Percentiles rank a stretch among this genome's conserved stretches.
phyloP scores from a whole-genome alignment of 2,113 vertebrate genomes.

The Sula dactylatra region DNA sequence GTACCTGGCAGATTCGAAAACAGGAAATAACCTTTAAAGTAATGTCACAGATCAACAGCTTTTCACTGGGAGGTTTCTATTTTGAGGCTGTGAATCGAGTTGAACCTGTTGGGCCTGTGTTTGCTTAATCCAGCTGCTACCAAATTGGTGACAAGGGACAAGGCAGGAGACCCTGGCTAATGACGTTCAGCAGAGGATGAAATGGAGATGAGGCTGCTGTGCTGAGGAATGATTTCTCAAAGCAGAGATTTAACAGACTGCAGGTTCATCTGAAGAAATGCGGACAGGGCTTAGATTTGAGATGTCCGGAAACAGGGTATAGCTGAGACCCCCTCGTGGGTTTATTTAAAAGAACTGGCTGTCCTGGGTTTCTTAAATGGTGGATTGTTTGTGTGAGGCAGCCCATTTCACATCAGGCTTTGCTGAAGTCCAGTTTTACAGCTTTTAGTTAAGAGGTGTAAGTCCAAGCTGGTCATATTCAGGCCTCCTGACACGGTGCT shows the following conservation, averaged over 20 bases:
- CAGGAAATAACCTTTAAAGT: background rate
- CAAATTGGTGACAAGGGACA: background rate
- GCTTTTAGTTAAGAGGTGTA: background rate
- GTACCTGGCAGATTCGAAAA: background rate
- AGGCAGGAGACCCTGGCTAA: background rate
- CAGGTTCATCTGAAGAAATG: background rate
- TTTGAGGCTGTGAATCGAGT: background rate
- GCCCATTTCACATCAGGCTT: background rate
- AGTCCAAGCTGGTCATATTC: background rate
- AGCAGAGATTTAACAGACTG: background rate
- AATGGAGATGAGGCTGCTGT: background rate
- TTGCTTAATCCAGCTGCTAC: background rate
- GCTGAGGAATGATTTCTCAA: background rate
- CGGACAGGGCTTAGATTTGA: background rate
- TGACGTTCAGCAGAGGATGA: background rate
- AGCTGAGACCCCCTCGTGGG: background rate
- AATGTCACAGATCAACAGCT: background rate
- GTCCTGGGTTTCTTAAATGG: background rate
- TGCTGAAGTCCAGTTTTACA: background rate
- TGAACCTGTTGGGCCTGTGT: background rate
- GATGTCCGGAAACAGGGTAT: background rate
- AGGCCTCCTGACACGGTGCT: background rate
- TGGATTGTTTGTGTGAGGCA: background rate
- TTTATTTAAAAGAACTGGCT: background rate
- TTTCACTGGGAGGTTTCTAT: background rate